These are phyloP conservation scores for Armadillidium nasatum DNA, from an alignment of 1,140 invertebrate species.

Conservation along the genomic window DNA sequence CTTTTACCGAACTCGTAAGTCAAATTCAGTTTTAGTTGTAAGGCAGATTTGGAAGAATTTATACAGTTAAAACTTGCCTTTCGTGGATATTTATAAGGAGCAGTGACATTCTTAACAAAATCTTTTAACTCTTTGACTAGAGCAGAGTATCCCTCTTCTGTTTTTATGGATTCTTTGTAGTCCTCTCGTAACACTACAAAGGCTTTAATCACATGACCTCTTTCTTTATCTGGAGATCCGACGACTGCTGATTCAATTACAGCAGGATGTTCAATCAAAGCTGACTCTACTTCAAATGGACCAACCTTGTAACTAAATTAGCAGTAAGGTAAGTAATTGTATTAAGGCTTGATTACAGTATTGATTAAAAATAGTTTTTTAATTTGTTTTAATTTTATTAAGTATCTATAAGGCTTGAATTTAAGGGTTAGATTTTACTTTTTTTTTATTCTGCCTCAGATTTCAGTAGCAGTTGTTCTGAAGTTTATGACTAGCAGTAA, in stretches of 20 bases:
- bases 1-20: not conserved
- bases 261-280: slow-evolving; percentile 53
- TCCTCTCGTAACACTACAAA: slow-evolving; percentile 51
- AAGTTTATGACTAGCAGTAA: too few relatives aligned
- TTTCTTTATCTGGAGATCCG: slow-evolving; percentile 52
- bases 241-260: slow-evolving; percentile 55
- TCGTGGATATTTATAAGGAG: slow-evolving; percentile 57
- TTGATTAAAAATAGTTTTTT: slow-evolving; percentile 17
- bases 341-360: too few relatives aligned
- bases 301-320: slow-evolving; percentile 55
- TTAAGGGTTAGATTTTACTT: not conserved
- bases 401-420: not conserved
- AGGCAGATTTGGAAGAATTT: too few relatives aligned
- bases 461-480: too few relatives aligned
- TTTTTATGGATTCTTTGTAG: slow-evolving; percentile 41
- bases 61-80: slow-evolving; percentile 50
- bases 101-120: slow-evolving; percentile 51
- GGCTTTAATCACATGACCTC: slow-evolving; percentile 55
- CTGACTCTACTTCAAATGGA: slow-evolving; percentile 56
- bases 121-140: slow-evolving; percentile 49
- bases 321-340: too few relatives aligned
- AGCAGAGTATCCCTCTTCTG: slow-evolving; percentile 36
- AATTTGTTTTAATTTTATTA: not conserved
- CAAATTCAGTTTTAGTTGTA: too few relatives aligned
- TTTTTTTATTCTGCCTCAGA: too few relatives aligned